Evolutionary conservation across 2,888 invertebrate species (phyloP).

Genomic region (Drosophila nigritarsus): DNA sequence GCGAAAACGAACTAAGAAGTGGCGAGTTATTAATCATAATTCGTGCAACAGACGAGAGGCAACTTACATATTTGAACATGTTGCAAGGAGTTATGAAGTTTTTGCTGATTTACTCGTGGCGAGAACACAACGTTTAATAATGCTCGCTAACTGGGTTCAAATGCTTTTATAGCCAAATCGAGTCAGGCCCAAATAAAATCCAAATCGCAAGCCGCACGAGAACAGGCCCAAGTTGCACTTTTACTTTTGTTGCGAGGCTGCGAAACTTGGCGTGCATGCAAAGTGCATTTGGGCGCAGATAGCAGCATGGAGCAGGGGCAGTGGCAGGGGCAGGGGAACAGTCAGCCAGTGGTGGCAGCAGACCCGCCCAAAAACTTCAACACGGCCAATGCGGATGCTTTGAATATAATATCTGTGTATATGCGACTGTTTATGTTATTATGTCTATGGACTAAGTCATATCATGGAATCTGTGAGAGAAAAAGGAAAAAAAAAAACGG

Average conservation of each 20-base stretch:
- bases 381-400: slow-evolving; percentile 50
- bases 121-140: slow-evolving; percentile 78
- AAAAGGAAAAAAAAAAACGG: slow-evolving; percentile 13
- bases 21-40: neutral
- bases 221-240: slow-evolving; percentile 57
- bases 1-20: slow-evolving; percentile 72
- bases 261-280: slow-evolving; percentile 57
- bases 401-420: slow-evolving; percentile 28
- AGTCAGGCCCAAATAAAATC: slow-evolving; percentile 44
- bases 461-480: slow-evolving; percentile 41
- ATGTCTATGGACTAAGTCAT: slow-evolving; percentile 12
- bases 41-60: too few species aligned
- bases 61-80: slow-evolving; percentile 82
- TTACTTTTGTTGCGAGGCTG: slow-evolving; percentile 71
- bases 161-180: slow-evolving; percentile 73
- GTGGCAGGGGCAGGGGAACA: neutral
- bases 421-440: slow-evolving; percentile 8
- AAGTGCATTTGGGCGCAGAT: slow-evolving; percentile 38
- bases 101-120: slow-evolving; percentile 54
- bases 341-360: neutral
- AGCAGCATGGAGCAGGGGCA: neutral
- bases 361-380: slow-evolving; percentile 45
- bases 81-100: slow-evolving; percentile 31
- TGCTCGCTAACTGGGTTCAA: slow-evolving; percentile 48
- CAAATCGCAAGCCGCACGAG: slow-evolving; percentile 37